Percentiles rank a stretch among this genome's conserved stretches.
Conservation (phyloP, 2,888 invertebrate genomes). For the Frankliniella intonsa region DNA sequence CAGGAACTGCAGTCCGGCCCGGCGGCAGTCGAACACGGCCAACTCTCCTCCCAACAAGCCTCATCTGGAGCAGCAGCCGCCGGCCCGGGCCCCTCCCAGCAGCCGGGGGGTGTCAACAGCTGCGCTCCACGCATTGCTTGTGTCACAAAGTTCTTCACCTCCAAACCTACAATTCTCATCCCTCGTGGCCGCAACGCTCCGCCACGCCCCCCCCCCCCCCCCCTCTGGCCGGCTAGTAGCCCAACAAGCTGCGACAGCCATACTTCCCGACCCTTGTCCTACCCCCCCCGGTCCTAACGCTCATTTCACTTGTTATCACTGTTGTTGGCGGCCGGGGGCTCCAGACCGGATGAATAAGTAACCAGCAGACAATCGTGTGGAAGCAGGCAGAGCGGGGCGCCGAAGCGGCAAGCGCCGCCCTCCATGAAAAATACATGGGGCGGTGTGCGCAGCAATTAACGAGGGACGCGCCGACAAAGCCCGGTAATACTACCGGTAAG, state of each 20-base stretch:
- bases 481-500: too few species aligned
- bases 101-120: not conserved
- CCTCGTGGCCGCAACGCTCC: not conserved
- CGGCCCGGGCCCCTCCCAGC: too few species aligned
- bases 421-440: too few species aligned
- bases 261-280: not conserved
- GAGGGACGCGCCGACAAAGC: too few species aligned
- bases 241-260: conserved; percentile 23
- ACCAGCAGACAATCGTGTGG: not conserved
- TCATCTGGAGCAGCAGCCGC: too few species aligned
- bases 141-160: conserved; percentile 21
- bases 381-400: too few species aligned
- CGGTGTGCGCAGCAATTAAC: too few species aligned
- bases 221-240: not conserved
- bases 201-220: not conserved
- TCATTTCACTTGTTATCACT: conserved; percentile 13
- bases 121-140: not conserved
- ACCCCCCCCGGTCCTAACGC: not conserved
- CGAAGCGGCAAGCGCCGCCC: too few species aligned
- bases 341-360: conserved; percentile 4
- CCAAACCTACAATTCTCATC: conserved; percentile 16
- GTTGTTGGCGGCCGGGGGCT: not conserved
- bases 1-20: not conserved
- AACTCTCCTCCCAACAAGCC: too few species aligned
- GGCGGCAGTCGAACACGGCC: not conserved